These are phyloP conservation scores for Cantharis rufa DNA, from an alignment of 2,888 invertebrate species.

Conservation along the genomic window DNA sequence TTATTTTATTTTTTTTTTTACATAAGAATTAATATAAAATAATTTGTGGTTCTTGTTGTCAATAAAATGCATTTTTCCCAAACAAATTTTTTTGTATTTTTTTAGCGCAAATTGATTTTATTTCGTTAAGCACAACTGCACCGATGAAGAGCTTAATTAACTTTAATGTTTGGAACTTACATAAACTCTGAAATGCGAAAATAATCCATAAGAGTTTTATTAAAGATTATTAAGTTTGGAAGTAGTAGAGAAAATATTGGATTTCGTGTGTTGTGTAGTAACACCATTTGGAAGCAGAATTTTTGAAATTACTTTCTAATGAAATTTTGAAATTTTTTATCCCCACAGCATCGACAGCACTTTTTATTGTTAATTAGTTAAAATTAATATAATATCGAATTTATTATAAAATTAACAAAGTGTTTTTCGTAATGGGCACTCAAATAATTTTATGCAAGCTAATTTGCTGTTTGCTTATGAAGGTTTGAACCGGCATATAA, in stretches of 20 bases:
- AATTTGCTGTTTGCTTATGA: background rate
- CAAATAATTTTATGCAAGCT: background rate
- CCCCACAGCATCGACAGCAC: background rate
- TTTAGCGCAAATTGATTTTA: background rate
- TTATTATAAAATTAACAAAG: no score
- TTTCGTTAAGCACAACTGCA: background rate
- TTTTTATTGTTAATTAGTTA: no score
- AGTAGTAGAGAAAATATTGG: background rate
- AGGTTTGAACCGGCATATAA: background rate
- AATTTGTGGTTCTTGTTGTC: no score
- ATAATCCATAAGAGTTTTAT: background rate
- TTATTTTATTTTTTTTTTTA: no score
- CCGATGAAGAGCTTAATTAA: background rate
- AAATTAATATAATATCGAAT: no score
- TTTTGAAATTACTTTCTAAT: background rate
- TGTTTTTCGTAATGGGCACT: background rate
- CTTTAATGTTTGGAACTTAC: background rate
- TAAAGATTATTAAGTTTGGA: background rate
- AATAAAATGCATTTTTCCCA: no score
- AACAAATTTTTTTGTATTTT: no score
- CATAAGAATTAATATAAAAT: no score
- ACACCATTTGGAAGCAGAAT: background rate
- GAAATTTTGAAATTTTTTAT: background rate
- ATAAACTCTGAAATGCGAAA: background rate
- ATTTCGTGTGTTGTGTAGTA: background rate